Conservation (phyloP, 92 coral and sea anemone species). For the Pocillopora grandis region DNA sequence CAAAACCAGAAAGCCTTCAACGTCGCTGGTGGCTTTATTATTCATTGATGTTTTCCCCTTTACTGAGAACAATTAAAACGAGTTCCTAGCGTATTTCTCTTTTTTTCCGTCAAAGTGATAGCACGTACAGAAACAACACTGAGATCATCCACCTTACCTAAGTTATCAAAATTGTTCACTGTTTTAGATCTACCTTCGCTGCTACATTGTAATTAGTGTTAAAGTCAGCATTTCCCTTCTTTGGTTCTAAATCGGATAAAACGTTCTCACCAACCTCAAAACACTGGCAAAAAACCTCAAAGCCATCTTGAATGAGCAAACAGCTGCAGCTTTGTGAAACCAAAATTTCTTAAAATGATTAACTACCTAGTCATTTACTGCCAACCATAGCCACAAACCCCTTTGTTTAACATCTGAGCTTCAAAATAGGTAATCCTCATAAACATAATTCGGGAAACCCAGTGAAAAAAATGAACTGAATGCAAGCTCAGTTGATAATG, state of each 20-base stretch:
- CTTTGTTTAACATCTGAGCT: neutral
- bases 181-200: neutral
- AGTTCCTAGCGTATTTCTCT: too few species aligned
- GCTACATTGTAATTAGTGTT: neutral
- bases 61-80: too few species aligned
- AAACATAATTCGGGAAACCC: neutral
- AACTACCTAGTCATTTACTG: neutral
- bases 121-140: too few species aligned
- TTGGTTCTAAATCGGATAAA: neutral
- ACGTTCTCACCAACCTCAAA: neutral
- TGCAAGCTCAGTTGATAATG: neutral
- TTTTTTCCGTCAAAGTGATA: too few species aligned
- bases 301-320: conserved; percentile 9
- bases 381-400: neutral
- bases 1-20: too few species aligned
- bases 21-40: too few species aligned
- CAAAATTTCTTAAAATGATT: neutral
- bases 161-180: too few species aligned
- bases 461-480: neutral
- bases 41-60: too few species aligned
- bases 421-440: neutral
- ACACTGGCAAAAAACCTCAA: conserved; percentile 4
- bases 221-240: neutral
- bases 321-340: conserved; percentile 12
- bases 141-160: too few species aligned